Percentiles rank a stretch among this genome's conserved stretches.
These are phyloP conservation scores for Leucophenga varia DNA, from an alignment of 1,140 invertebrate genomes.

Conservation along the genomic window DNA sequence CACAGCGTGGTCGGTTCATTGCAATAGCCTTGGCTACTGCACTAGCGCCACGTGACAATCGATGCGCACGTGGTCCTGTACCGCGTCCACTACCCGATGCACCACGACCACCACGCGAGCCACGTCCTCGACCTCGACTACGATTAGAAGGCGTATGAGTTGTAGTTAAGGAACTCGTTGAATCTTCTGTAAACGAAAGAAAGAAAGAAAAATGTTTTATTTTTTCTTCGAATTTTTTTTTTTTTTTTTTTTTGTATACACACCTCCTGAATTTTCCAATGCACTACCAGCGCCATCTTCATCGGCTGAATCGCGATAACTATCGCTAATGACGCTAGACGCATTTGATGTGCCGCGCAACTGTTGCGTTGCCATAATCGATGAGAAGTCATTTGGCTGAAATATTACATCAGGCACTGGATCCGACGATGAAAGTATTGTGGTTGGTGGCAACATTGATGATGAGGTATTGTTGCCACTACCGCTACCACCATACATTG, in stretches of 20 bases:
- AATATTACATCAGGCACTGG: conserved; percentile 48
- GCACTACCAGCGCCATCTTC: conserved; percentile 34
- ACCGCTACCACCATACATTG: neutral
- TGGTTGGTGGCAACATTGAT: conserved; percentile 50
- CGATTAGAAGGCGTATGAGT: conserved; percentile 20
- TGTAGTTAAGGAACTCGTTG: conserved; percentile 13
- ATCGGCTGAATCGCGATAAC: conserved; percentile 29
- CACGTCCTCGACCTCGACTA: conserved; percentile 42
- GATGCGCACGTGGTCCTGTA: conserved; percentile 26
- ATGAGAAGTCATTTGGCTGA: conserved; percentile 50
- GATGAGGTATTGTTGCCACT: conserved; percentile 6
- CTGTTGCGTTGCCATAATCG: conserved; percentile 45
- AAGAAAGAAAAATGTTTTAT: neutral
- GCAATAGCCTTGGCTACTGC: conserved; percentile 49
- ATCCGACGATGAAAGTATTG: conserved; percentile 45
- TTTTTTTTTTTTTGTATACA: conserved; percentile 2
- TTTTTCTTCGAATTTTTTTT: neutral
- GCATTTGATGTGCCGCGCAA: conserved; percentile 21
- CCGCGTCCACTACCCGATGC: conserved; percentile 12
- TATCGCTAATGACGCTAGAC: conserved; percentile 20
- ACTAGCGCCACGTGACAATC: conserved; percentile 45
- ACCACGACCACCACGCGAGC: conserved; percentile 27
- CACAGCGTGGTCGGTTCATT: conserved; percentile 41
- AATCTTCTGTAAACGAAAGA: conserved; percentile 31
- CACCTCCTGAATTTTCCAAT: conserved; percentile 42